phyloP scores from a whole-genome alignment of 2,797 vertebrate species.

The Mustela erminea region DNA sequence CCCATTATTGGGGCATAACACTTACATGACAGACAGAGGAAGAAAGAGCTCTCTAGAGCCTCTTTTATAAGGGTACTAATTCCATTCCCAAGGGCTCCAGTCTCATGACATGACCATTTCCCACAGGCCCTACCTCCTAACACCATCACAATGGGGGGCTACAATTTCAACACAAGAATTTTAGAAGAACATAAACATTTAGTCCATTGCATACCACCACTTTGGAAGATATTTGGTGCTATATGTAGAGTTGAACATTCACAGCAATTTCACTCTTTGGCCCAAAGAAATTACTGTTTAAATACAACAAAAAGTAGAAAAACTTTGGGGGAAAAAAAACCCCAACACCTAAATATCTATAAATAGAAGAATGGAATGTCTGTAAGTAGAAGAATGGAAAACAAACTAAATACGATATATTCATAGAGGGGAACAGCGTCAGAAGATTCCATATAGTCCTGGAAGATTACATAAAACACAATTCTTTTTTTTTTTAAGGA shows the following conservation, averaged over 20 bases:
- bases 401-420: not conserved
- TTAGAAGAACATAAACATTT: not conserved
- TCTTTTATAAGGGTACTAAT: not conserved
- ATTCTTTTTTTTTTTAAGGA: not conserved
- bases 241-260: not conserved
- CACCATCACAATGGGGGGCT: not conserved
- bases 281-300: not conserved
- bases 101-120: not conserved
- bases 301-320: not conserved
- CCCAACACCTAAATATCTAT: not conserved
- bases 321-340: not conserved
- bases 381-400: not conserved
- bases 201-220: not conserved
- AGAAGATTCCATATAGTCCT: not conserved
- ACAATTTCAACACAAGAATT: not conserved
- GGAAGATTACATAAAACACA: not conserved
- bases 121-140: not conserved
- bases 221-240: not conserved
- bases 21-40: not conserved
- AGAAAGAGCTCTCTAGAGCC: not conserved
- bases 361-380: not conserved
- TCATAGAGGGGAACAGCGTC: not conserved
- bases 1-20: no score
- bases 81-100: not conserved
- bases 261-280: not conserved